These are phyloP conservation scores for Oopsacas minuta DNA, from an alignment of 37 sponge, comb jelly and placozoan species.

Conservation along the genomic window DNA sequence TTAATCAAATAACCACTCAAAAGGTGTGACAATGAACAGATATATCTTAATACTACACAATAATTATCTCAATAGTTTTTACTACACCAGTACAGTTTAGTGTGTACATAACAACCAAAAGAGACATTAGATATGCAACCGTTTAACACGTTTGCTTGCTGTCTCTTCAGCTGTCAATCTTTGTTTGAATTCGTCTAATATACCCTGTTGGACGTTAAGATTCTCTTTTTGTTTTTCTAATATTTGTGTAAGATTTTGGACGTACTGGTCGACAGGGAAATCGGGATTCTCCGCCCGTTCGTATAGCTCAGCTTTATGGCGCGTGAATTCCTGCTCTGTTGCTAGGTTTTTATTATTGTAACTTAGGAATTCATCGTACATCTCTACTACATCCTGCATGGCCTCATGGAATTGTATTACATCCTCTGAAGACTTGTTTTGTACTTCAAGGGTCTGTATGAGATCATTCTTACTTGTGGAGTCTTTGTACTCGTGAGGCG, in stretches of 20 bases:
- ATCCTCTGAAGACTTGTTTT: background rate
- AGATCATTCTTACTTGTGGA: background rate
- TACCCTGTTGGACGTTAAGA: constrained; percentile 20
- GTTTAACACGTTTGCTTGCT: constrained; percentile 62
- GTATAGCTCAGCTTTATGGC: constrained; percentile 38
- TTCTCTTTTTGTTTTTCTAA: background rate
- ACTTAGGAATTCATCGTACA: background rate
- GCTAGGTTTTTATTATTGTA: background rate
- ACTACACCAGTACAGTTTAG: no score
- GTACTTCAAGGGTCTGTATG: background rate
- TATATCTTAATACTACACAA: no score
- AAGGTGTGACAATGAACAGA: no score
- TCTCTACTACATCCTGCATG: background rate
- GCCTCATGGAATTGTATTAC: background rate
- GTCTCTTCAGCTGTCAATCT: constrained; percentile 59
- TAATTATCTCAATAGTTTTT: no score
- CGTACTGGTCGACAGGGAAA: constrained; percentile 48
- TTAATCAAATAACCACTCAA: no score
- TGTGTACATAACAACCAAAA: no score
- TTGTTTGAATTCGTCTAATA: constrained; percentile 35
- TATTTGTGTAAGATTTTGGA: background rate
- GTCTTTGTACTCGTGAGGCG: background rate
- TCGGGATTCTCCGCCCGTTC: constrained; percentile 49
- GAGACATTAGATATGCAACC: background rate
- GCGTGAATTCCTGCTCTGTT: constrained; percentile 25